A percentile compares a stretch with the other conserved stretches of the same genome.
These are phyloP conservation scores for Mesoligia furuncula DNA, from an alignment of 2,888 invertebrate species.

Conservation along the genomic window DNA sequence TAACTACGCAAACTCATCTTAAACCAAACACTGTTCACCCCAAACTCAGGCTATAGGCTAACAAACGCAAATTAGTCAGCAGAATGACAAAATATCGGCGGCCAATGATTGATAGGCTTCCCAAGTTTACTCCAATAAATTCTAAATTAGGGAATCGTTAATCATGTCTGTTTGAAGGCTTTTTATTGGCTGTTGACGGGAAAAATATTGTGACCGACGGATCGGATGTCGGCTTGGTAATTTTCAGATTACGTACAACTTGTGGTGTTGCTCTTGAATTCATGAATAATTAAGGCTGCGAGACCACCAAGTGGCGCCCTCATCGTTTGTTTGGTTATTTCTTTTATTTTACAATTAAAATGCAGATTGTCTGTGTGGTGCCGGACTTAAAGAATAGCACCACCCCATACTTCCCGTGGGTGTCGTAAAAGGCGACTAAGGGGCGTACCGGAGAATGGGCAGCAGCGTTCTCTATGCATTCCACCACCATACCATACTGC, in stretches of 20 bases:
- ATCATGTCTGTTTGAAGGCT: slow-evolving; percentile 66
- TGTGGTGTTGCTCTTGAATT: background rate
- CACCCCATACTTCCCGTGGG: too few species aligned
- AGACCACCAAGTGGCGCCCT: too few species aligned
- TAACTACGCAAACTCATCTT: slow-evolving; percentile 1
- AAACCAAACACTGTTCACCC: slow-evolving; percentile 17
- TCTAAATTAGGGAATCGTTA: slow-evolving; percentile 69
- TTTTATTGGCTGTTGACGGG: slow-evolving; percentile 65
- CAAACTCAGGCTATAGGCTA: background rate
- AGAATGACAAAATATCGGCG: slow-evolving; percentile 45
- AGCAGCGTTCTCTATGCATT: too few species aligned
- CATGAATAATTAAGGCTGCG: too few species aligned
- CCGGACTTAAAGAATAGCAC: too few species aligned
- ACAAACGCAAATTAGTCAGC: slow-evolving; percentile 48
- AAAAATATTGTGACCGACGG: slow-evolving; percentile 53
- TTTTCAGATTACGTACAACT: slow-evolving; percentile 6
- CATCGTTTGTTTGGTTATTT: too few species aligned
- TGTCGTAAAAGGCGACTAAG: too few species aligned
- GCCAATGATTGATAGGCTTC: slow-evolving; percentile 54
- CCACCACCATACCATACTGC: too few species aligned
- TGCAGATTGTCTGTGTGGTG: too few species aligned
- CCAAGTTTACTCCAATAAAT: slow-evolving; percentile 62
- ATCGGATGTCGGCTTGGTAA: slow-evolving; percentile 44
- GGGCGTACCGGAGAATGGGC: too few species aligned
- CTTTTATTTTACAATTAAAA: too few species aligned